These are phyloP conservation scores for Dromius quadrimaculatus DNA, from an alignment of 2,888 invertebrate genomes.

Conservation along the genomic window DNA sequence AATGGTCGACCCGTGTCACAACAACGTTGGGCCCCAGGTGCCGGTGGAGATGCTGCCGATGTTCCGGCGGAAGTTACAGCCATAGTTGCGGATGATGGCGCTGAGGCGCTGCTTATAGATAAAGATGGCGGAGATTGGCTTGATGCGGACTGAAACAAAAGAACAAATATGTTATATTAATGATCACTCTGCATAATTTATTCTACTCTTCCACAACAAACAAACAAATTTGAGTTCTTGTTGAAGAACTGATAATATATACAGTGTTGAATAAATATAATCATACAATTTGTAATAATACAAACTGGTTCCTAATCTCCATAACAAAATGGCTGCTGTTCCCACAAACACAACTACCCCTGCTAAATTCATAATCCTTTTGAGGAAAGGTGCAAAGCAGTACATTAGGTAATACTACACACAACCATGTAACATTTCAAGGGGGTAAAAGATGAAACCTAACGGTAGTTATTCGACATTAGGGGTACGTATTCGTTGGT, in stretches of 20 bases:
- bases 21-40: constrained; percentile 74
- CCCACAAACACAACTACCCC: constrained; percentile 20
- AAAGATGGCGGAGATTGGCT: constrained; percentile 74
- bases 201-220: too few relatives aligned
- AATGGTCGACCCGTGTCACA: constrained; percentile 93
- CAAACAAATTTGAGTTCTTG: too few relatives aligned
- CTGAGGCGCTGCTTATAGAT: constrained; percentile 57
- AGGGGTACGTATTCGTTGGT: constrained; percentile 60
- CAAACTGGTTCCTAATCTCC: constrained; percentile 9
- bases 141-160: constrained; percentile 65
- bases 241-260: constrained; percentile 18
- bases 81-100: constrained; percentile 60
- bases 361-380: neutral
- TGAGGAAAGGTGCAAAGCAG: constrained; percentile 18
- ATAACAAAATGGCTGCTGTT: constrained; percentile 24
- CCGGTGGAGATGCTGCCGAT: constrained; percentile 66
- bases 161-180: too few relatives aligned
- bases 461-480: constrained; percentile 24
- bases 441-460: constrained; percentile 1
- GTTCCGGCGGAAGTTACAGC: constrained; percentile 66
- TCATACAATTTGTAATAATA: constrained; percentile 31
- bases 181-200: too few relatives aligned
- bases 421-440: neutral
- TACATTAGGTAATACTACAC: constrained; percentile 22
- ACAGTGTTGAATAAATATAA: constrained; percentile 29